phyloP scores from a whole-genome alignment of 1,140 invertebrate species.

The Periplaneta americana region DNA sequence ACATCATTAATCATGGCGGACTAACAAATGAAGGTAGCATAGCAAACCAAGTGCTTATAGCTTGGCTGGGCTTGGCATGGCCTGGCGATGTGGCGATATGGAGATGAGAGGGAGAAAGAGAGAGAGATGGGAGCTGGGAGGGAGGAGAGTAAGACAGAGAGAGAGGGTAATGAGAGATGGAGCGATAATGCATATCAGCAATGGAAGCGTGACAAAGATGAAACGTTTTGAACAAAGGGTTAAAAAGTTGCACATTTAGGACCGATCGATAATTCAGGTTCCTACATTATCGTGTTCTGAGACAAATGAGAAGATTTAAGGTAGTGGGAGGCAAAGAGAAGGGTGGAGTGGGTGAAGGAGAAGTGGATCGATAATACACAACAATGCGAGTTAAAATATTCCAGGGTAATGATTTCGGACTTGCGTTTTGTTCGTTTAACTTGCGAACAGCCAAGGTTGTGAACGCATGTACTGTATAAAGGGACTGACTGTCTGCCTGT shows the following conservation, averaged over 20 bases:
- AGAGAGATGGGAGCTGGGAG: neutral
- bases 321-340: neutral
- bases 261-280: neutral
- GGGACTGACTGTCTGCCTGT: too few relatives aligned
- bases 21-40: constrained; percentile 9
- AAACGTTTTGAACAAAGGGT: neutral
- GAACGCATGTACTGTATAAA: too few relatives aligned
- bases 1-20: constrained; percentile 9
- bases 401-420: neutral
- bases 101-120: neutral
- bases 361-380: neutral
- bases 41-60: neutral
- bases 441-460: too few relatives aligned
- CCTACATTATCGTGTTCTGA: neutral
- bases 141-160: neutral
- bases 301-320: neutral
- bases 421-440: neutral
- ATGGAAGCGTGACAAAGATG: neutral
- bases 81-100: neutral
- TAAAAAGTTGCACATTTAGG: neutral
- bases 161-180: neutral
- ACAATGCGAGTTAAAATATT: neutral
- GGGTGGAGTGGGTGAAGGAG: too few relatives aligned
- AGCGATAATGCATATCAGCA: neutral
- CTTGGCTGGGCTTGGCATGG: neutral